Conservation (phyloP, 1,140 invertebrate genomes). For the Arctopsyche grandis region DNA sequence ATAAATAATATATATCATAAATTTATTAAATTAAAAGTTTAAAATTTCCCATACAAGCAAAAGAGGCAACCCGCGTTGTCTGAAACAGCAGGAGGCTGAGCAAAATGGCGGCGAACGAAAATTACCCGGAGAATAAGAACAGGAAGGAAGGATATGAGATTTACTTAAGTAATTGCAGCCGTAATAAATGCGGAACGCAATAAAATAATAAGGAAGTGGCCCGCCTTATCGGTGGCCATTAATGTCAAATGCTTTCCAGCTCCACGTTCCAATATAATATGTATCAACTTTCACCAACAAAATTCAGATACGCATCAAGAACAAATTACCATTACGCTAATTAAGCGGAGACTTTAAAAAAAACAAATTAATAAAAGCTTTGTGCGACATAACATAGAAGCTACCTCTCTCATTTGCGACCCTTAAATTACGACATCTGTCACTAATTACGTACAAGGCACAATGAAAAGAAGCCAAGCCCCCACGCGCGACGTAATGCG, state of each 20-base stretch:
- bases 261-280: not conserved
- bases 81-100: slow-evolving; percentile 43
- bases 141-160: slow-evolving; percentile 67
- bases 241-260: slow-evolving; percentile 33
- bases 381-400: too few relatives aligned
- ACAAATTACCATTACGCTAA: too few relatives aligned
- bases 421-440: slow-evolving; percentile 19
- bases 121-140: slow-evolving; percentile 37
- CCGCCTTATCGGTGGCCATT: slow-evolving; percentile 49
- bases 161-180: slow-evolving; percentile 69
- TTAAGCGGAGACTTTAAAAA: too few relatives aligned
- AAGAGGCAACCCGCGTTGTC: not conserved
- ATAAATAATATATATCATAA: too few relatives aligned
- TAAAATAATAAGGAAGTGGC: slow-evolving; percentile 54
- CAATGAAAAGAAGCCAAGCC: not conserved
- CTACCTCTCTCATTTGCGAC: not conserved
- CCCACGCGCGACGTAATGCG: not conserved
- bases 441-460: not conserved
- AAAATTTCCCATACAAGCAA: too few relatives aligned
- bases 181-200: slow-evolving; percentile 65
- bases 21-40: too few relatives aligned
- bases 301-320: too few relatives aligned
- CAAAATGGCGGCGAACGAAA: slow-evolving; percentile 50
- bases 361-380: too few relatives aligned
- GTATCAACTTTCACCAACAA: too few relatives aligned